These are phyloP conservation scores for Pseudochromis fuscus DNA, from an alignment of 2,797 vertebrate species.

Conservation along the genomic window DNA sequence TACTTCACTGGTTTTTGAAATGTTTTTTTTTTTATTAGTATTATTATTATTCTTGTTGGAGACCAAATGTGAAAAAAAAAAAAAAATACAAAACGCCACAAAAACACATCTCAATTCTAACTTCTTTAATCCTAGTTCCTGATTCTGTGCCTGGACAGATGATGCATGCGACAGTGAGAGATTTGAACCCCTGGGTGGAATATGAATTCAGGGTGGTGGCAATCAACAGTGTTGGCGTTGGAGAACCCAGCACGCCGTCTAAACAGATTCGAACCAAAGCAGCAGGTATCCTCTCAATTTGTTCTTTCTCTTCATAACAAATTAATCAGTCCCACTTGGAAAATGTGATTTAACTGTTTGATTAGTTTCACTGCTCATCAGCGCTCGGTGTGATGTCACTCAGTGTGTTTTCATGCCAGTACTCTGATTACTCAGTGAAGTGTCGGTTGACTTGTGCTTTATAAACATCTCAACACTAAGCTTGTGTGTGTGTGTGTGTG, in stretches of 20 bases:
- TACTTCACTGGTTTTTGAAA: slow-evolving; percentile 30
- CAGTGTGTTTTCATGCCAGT: slow-evolving; percentile 49
- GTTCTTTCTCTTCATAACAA: slow-evolving; percentile 52
- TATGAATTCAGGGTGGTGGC: slow-evolving; percentile 92
- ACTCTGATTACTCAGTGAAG: slow-evolving; percentile 28
- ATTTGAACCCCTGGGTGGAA: slow-evolving; percentile 91
- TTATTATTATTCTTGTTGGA: slow-evolving; percentile 2
- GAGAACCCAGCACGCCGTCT: slow-evolving; percentile 90
- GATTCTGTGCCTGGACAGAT: slow-evolving; percentile 90
- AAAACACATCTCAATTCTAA: slow-evolving; percentile 71
- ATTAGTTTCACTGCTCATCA: slow-evolving; percentile 66
- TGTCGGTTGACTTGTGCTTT: slow-evolving; percentile 18
- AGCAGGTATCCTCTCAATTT: slow-evolving; percentile 83
- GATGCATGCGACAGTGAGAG: slow-evolving; percentile 86
- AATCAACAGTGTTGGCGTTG: slow-evolving; percentile 88
- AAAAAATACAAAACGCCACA: not conserved
- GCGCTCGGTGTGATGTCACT: slow-evolving; percentile 50
- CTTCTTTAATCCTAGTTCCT: slow-evolving; percentile 88
- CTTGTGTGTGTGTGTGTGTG: slow-evolving; percentile 27
- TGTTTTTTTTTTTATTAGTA: slow-evolving; percentile 7
- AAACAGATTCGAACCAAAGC: slow-evolving; percentile 88
- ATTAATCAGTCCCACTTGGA: slow-evolving; percentile 62
- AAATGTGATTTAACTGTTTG: slow-evolving; percentile 73
- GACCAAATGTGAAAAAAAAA: slow-evolving; percentile 32
- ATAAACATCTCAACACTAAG: slow-evolving; percentile 23